Percentiles rank a stretch among this genome's conserved stretches.
Conservation (phyloP, 2,888 invertebrate species). For the Seira sanloemensis region DNA sequence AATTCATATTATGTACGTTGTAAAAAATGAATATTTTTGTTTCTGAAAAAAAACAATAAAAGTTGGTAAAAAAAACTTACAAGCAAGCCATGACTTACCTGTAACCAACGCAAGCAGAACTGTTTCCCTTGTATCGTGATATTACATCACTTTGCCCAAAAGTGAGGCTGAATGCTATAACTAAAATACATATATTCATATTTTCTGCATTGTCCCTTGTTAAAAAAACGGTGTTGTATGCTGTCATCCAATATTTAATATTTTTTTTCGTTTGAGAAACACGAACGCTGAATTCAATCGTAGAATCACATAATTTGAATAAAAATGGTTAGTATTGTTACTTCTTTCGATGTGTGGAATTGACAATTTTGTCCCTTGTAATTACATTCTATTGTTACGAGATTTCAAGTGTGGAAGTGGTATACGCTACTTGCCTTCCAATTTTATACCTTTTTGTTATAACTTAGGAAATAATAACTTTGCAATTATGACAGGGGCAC, state of each 20-base stretch:
- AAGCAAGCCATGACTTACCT: conserved; percentile 5
- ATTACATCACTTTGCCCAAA: background rate
- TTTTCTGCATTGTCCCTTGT: background rate
- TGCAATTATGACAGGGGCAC: background rate
- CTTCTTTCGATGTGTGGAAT: background rate
- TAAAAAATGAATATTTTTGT: background rate
- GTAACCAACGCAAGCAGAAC: conserved; percentile 16
- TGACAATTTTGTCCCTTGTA: background rate
- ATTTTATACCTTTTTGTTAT: no score
- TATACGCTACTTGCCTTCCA: background rate
- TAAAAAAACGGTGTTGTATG: no score
- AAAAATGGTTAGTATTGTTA: background rate
- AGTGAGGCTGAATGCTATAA: background rate
- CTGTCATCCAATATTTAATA: background rate
- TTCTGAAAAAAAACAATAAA: background rate
- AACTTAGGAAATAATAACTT: conserved; percentile 2
- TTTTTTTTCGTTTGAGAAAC: background rate
- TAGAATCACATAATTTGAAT: conserved; percentile 10
- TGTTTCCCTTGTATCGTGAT: background rate
- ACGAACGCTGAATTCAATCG: background rate
- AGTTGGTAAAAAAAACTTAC: conserved; percentile 3
- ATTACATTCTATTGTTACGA: conserved; percentile 8
- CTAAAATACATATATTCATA: conserved; percentile 1
- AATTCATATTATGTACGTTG: background rate
- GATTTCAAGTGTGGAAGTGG: no score